Evolutionary conservation across 2,113 vertebrate species (phyloP).

Genomic region (Ptilorrhoa leucosticta): DNA sequence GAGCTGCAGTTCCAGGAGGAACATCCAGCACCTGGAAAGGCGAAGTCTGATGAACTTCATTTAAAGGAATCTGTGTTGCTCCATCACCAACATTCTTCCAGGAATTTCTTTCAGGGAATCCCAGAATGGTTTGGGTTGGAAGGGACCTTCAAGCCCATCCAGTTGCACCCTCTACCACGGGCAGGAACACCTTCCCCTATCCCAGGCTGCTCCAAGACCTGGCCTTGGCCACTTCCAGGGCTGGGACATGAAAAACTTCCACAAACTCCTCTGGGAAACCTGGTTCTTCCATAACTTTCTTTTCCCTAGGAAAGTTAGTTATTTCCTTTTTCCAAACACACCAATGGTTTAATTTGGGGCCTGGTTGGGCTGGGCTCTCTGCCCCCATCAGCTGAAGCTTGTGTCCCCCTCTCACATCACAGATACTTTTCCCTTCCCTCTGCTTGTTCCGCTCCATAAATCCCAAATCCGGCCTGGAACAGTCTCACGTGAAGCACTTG

Average conservation of each 20-base stretch:
- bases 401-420: background rate
- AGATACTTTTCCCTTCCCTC: background rate
- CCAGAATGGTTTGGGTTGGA: background rate
- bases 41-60: background rate
- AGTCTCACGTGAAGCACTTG: fast-evolving
- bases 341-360: background rate
- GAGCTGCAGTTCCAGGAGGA: conserved; percentile 17
- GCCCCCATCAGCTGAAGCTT: background rate
- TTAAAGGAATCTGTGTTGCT: background rate
- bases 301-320: background rate
- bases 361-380: background rate
- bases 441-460: background rate
- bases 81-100: background rate
- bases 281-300: background rate
- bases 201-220: background rate
- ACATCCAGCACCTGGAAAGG: conserved; percentile 12
- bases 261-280: background rate
- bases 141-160: background rate
- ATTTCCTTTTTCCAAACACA: background rate
- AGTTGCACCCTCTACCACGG: background rate
- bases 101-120: background rate
- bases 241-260: background rate
- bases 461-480: background rate
- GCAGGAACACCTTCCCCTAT: background rate
- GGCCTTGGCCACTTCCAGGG: background rate